Evolutionary conservation across 2,888 invertebrate species (phyloP).

Genomic region (Philopedon plagiatum): DNA sequence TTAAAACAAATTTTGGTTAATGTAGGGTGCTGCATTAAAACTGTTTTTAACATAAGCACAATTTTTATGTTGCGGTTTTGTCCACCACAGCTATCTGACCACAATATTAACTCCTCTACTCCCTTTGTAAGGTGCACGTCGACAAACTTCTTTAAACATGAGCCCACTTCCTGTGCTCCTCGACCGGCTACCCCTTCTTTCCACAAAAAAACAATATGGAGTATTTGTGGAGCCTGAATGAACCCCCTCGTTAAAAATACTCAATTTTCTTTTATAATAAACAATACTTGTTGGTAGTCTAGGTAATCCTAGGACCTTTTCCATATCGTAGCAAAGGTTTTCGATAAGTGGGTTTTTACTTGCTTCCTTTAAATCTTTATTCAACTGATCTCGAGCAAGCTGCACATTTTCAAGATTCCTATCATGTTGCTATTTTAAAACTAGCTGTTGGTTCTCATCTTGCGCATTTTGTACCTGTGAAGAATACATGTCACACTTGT

Average conservation of each 20-base stretch:
- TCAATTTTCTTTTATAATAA: neutral
- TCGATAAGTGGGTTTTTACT: too few relatives aligned
- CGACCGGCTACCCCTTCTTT: slow-evolving; percentile 54
- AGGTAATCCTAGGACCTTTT: slow-evolving; percentile 4
- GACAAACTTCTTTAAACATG: slow-evolving; percentile 54
- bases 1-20: too few relatives aligned
- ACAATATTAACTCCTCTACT: slow-evolving; percentile 49
- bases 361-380: neutral
- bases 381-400: slow-evolving; percentile 49
- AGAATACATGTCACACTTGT: too few relatives aligned
- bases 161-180: slow-evolving; percentile 57
- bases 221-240: neutral
- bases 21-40: slow-evolving; percentile 31
- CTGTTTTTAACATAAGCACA: slow-evolving; percentile 46
- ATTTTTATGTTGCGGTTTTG: slow-evolving; percentile 52
- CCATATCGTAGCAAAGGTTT: neutral
- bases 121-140: neutral
- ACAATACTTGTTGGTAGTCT: slow-evolving; percentile 19
- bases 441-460: slow-evolving; percentile 30
- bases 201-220: neutral
- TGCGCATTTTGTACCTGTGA: too few relatives aligned
- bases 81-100: slow-evolving; percentile 51
- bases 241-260: slow-evolving; percentile 12
- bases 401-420: slow-evolving; percentile 27
- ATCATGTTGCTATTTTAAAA: slow-evolving; percentile 39